phyloP scores from a whole-genome alignment of 2,113 vertebrate genomes.

The Otis tarda region DNA sequence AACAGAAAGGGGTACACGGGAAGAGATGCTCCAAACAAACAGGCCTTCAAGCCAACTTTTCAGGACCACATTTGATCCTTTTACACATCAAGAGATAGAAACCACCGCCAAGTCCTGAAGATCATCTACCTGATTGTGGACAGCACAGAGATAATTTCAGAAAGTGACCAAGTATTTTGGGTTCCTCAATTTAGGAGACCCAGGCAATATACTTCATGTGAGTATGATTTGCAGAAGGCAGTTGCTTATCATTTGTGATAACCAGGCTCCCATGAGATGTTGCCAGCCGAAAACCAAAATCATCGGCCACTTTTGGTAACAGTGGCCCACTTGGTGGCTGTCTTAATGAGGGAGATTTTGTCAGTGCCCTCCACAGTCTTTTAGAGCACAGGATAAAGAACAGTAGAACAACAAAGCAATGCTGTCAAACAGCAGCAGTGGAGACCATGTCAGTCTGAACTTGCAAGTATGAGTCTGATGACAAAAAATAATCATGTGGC shows the following conservation, averaged over 20 bases:
- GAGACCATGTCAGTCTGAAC: conserved; percentile 48
- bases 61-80: neutral
- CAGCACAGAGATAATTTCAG: neutral
- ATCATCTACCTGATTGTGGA: neutral
- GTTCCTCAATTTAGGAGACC: neutral
- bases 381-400: conserved; percentile 8
- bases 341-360: conserved; percentile 17
- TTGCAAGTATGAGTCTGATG: conserved; percentile 30
- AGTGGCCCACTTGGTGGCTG: neutral
- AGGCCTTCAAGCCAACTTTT: neutral
- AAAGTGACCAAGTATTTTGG: neutral
- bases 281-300: neutral
- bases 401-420: conserved; percentile 27
- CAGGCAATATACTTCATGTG: neutral
- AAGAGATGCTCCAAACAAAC: neutral
- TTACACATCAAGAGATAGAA: neutral
- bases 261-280: neutral
- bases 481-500: conserved; percentile 47
- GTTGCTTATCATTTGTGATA: neutral
- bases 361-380: neutral
- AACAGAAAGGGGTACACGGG: neutral
- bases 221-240: neutral
- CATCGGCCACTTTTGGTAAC: neutral
- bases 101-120: neutral
- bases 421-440: conserved; percentile 32